Conservation (phyloP, 2,888 invertebrate species). For the Drosophila pseudotalamancana region DNA sequence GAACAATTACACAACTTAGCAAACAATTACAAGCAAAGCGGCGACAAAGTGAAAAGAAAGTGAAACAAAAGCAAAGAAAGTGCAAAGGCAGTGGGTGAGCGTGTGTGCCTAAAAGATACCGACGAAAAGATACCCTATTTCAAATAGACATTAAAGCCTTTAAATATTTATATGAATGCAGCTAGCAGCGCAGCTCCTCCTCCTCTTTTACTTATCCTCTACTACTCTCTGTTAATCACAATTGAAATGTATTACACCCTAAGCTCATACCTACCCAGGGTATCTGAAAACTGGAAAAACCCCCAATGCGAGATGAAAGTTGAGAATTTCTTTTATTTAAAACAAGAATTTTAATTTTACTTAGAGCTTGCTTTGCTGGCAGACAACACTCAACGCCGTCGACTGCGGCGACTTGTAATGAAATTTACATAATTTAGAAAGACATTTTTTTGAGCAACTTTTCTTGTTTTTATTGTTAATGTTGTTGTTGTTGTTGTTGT, state of each 20-base stretch:
- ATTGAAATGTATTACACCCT: too few relatives aligned
- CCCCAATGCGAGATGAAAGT: conserved; percentile 33
- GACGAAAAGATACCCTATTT: background rate
- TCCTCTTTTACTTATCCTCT: too few relatives aligned
- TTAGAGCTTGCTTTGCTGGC: conserved; percentile 61
- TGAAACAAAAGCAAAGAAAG: conserved; percentile 16
- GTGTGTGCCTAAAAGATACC: background rate
- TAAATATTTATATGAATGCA: too few relatives aligned
- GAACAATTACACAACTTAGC: conserved; percentile 69
- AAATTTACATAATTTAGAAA: conserved; percentile 79
- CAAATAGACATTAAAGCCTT: too few relatives aligned
- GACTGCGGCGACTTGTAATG: conserved; percentile 62
- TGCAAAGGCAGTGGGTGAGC: background rate
- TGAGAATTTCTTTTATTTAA: conserved; percentile 50
- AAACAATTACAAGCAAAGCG: conserved; percentile 67
- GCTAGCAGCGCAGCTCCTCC: too few relatives aligned
- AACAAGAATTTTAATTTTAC: conserved; percentile 75
- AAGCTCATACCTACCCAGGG: too few relatives aligned
- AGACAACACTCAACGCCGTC: conserved; percentile 33
- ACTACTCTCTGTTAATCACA: too few relatives aligned
- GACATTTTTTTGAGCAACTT: conserved; percentile 70
- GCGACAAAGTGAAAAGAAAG: conserved; percentile 49
- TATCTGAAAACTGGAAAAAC: conserved; percentile 7
- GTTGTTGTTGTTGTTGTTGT: background rate
- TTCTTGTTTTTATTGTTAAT: too few relatives aligned